Evolutionary conservation across 2,113 vertebrate species (phyloP), one percentile per base, ranked within the genome.

Genomic region (Limanda limanda): DNA sequence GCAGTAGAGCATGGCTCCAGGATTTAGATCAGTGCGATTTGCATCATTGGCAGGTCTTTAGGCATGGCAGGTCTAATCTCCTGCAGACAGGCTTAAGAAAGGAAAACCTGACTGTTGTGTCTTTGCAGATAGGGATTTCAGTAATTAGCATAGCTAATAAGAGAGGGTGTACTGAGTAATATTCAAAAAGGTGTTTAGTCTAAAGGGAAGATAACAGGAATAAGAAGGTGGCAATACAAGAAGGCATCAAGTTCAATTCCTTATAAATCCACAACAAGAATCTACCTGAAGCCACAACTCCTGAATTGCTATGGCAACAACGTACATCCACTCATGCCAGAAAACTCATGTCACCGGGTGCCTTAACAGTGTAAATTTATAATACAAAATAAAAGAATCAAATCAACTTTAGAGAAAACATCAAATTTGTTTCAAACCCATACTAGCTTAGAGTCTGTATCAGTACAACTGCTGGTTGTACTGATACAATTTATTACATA

Each of bases 91-190:
- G 86, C 89, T 90, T 88, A 85, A 88, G 89, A 87, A 90, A 87
- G 74, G 24, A 81, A 93, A 92, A 86, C 75, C 85, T 88, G 70
- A 83, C 57, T 84, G 87, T 87, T 85, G 86, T 74, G 82, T 93
- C 91, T 90, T 71, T 57, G 81, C 80, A 89, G 90, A 93, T 91
- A 88, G 80, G 85, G 91, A 89, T 90, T 89, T 92, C 63, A 84
- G 71, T 92, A 93, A 94, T 95, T 94, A 94, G 89, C 91, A 92
- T 89, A 85, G 76, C 81, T 95, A 94, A 92, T 90, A 91, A 85
- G 90, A 83, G 42, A 52, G n/a, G 64, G 76, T 63, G 66, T 81
- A 68, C 25, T 4, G 76, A 87, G 76, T 69, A 37, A 67, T 73
- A 87, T 74, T 51, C 47, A 51, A 80, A 79, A 45, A 88, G 62